phyloP scores from a whole-genome alignment of 64 coral and sea anemone species.

The Actinia tenebrosa region DNA sequence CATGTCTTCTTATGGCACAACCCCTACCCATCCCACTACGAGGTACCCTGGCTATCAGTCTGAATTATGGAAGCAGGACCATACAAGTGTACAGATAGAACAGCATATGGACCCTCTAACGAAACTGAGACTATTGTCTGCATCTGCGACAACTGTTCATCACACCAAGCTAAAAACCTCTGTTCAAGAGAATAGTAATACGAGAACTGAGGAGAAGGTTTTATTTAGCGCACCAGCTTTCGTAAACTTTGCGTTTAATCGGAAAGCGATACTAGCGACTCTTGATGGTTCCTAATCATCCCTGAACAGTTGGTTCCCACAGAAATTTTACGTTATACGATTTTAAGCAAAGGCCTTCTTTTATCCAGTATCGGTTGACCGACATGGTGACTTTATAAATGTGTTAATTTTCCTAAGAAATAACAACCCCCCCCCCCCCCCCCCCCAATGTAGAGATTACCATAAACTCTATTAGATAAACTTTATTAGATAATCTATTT shows the following conservation, averaged over 20 bases:
- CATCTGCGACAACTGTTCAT: background rate
- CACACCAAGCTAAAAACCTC: background rate
- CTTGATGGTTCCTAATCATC: background rate
- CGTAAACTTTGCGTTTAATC: constrained; percentile 47
- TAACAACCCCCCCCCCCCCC: too few relatives aligned
- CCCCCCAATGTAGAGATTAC: too few relatives aligned
- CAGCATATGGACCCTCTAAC: background rate
- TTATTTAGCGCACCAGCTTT: constrained; percentile 41
- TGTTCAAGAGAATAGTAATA: constrained; percentile 7
- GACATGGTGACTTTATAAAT: too few relatives aligned
- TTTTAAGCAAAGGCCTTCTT: background rate
- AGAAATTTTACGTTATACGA: background rate
- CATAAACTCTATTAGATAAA: too few relatives aligned
- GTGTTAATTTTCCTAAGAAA: too few relatives aligned
- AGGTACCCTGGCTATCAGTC: background rate
- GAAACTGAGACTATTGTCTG: constrained; percentile 4
- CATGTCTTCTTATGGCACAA: background rate
- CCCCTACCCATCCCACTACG: background rate
- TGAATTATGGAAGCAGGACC: background rate
- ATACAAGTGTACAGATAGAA: background rate
- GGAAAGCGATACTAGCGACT: constrained; percentile 8
- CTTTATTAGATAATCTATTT: too few relatives aligned
- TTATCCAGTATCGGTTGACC: too few relatives aligned
- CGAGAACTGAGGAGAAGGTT: background rate
- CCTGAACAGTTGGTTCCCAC: background rate